These are phyloP conservation scores for Matsumyia berberina DNA, from an alignment of 2,888 invertebrate genomes.

Conservation along the genomic window DNA sequence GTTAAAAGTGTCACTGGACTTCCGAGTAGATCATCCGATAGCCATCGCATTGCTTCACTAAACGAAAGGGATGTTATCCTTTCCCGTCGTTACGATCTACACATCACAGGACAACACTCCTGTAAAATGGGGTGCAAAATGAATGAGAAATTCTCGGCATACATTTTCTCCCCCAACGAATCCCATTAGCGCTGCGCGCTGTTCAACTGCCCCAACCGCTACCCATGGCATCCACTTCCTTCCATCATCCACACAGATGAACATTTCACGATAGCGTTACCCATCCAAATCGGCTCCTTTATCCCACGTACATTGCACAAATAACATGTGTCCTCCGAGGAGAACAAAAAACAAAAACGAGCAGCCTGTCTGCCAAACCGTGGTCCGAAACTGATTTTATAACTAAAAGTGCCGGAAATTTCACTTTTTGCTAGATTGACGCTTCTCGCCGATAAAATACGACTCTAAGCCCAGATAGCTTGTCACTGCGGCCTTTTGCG, in stretches of 20 bases:
- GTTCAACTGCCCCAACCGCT: not conserved
- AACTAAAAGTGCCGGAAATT: slow-evolving; percentile 65
- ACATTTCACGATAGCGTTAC: slow-evolving; percentile 28
- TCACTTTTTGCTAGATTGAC: slow-evolving; percentile 68
- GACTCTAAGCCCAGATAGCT: slow-evolving; percentile 45
- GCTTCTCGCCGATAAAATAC: slow-evolving; percentile 55
- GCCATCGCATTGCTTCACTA: slow-evolving; percentile 5
- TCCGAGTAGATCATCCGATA: slow-evolving; percentile 20
- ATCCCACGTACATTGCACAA: slow-evolving; percentile 11
- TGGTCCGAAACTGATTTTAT: slow-evolving; percentile 63
- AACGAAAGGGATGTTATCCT: slow-evolving; percentile 24
- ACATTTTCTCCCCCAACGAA: slow-evolving; percentile 58
- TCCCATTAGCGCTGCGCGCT: slow-evolving; percentile 26
- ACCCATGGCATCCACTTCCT: slow-evolving; percentile 12
- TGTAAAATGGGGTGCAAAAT: slow-evolving; percentile 30
- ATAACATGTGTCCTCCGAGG: slow-evolving; percentile 24
- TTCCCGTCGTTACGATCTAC: slow-evolving; percentile 21
- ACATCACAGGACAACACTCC: slow-evolving; percentile 1
- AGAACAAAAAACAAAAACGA: not conserved
- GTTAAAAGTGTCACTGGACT: not conserved
- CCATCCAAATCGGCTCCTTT: not conserved
- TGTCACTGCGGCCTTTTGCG: slow-evolving; percentile 35
- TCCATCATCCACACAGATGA: slow-evolving; percentile 42
- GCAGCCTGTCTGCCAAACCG: slow-evolving; percentile 45
- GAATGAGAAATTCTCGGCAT: slow-evolving; percentile 37